phyloP scores from a whole-genome alignment of 2,888 invertebrate species.

The Formica aserva region DNA sequence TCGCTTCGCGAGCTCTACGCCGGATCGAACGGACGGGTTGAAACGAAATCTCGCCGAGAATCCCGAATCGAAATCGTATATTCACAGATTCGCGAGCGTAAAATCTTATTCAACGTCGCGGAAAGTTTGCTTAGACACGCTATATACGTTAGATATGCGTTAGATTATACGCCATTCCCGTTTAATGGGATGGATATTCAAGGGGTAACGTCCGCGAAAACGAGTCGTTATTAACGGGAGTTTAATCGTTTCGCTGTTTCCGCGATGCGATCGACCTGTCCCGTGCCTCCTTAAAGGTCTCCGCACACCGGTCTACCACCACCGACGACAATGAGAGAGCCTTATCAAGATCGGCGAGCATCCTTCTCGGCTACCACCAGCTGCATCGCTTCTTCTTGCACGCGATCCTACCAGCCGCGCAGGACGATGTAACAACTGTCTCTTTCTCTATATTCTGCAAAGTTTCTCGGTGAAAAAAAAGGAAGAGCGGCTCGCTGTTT shows the following conservation, averaged over 20 bases:
- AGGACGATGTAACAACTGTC: constrained; percentile 37
- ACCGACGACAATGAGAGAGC: constrained; percentile 32
- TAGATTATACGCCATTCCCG: background rate
- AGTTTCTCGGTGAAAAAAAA: constrained; percentile 26
- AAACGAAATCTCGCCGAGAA: background rate
- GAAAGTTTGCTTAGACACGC: background rate
- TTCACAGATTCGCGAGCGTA: background rate
- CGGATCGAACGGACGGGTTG: background rate
- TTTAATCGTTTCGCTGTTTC: constrained; percentile 36
- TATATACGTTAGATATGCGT: background rate
- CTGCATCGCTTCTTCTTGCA: constrained; percentile 37
- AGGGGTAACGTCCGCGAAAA: background rate
- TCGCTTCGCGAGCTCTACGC: background rate
- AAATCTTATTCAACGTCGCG: background rate
- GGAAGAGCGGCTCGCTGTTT: constrained; percentile 41
- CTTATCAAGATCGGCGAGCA: constrained; percentile 46
- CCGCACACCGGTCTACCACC: background rate
- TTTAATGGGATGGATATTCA: background rate
- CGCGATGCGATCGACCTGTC: constrained; percentile 32
- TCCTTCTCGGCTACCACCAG: constrained; percentile 38
- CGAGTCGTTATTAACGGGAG: constrained; percentile 26
- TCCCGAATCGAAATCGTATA: background rate
- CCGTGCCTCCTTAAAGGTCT: constrained; percentile 4
- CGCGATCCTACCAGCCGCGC: constrained; percentile 19
- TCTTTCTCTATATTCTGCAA: background rate